Evolutionary conservation across 2,888 invertebrate species (phyloP).

Genomic region (Timema podura): DNA sequence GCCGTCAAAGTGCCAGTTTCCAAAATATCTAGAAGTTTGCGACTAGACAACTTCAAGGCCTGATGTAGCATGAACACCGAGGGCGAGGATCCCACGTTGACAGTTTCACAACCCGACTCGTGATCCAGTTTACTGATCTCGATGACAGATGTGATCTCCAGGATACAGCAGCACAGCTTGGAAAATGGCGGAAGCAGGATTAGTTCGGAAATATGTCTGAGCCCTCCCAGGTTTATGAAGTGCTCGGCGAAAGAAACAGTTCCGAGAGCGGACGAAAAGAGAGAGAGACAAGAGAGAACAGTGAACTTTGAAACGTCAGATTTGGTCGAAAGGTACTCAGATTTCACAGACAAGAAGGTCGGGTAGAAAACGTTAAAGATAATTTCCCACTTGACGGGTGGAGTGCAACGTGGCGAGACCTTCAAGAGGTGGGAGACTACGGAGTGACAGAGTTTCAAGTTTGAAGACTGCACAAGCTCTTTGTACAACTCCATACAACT

Average conservation of each 20-base stretch:
- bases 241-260: slow-evolving; percentile 55
- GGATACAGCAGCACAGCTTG: slow-evolving; percentile 55
- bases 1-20: too few relatives aligned
- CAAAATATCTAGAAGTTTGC: slow-evolving; percentile 2
- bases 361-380: slow-evolving; percentile 59
- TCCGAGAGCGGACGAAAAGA: slow-evolving; percentile 53
- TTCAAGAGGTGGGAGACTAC: slow-evolving; percentile 56
- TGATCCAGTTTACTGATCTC: slow-evolving; percentile 51
- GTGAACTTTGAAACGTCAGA: slow-evolving; percentile 54
- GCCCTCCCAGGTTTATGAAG: slow-evolving; percentile 55
- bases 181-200: slow-evolving; percentile 54
- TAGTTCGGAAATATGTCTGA: slow-evolving; percentile 54
- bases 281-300: slow-evolving; percentile 56
- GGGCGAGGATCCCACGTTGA: slow-evolving; percentile 20
- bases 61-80: slow-evolving; percentile 30
- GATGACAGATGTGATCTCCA: slow-evolving; percentile 57
- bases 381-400: slow-evolving; percentile 54
- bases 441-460: slow-evolving; percentile 53
- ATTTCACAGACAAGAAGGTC: slow-evolving; percentile 54
- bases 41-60: slow-evolving; percentile 20
- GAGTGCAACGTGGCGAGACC: slow-evolving; percentile 54
- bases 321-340: slow-evolving; percentile 47
- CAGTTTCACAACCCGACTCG: slow-evolving; percentile 9
- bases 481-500: slow-evolving; percentile 56
- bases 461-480: slow-evolving; percentile 53